Evolutionary conservation across 1,140 invertebrate species (phyloP).

Genomic region (Apis dorsata): DNA sequence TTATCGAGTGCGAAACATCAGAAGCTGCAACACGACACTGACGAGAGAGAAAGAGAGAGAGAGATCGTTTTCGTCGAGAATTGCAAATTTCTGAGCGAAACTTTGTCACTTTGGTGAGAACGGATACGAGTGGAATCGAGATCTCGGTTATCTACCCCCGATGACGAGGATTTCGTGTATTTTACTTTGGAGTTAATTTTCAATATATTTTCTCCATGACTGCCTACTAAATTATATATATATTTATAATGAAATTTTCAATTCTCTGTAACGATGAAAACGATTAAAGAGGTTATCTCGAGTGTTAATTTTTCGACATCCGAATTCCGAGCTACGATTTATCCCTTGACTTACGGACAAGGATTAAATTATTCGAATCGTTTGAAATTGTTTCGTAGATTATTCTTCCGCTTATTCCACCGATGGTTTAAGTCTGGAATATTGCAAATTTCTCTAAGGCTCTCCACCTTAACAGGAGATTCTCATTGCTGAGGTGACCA

Average conservation of each 20-base stretch:
- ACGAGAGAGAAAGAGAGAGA: neutral
- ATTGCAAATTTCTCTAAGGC: neutral
- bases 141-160: neutral
- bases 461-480: neutral
- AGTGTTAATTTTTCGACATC: too few species aligned
- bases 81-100: neutral
- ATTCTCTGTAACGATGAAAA: too few species aligned
- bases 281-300: too few species aligned
- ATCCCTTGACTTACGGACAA: too few species aligned
- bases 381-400: too few species aligned
- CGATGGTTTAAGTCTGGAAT: neutral
- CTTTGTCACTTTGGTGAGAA: neutral
- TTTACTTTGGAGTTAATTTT: too few species aligned
- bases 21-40: neutral
- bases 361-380: too few species aligned
- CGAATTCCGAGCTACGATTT: too few species aligned
- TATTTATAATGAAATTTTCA: too few species aligned
- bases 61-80: neutral
- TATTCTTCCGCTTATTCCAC: too few species aligned
- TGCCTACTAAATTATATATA: too few species aligned
- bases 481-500: slow-evolving; percentile 18
- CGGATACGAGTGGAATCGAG: neutral
- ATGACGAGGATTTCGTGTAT: neutral
- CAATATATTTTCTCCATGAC: too few species aligned
- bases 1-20: neutral